Conservation (phyloP, 2,888 invertebrate genomes). For the Atrina japonica region DNA sequence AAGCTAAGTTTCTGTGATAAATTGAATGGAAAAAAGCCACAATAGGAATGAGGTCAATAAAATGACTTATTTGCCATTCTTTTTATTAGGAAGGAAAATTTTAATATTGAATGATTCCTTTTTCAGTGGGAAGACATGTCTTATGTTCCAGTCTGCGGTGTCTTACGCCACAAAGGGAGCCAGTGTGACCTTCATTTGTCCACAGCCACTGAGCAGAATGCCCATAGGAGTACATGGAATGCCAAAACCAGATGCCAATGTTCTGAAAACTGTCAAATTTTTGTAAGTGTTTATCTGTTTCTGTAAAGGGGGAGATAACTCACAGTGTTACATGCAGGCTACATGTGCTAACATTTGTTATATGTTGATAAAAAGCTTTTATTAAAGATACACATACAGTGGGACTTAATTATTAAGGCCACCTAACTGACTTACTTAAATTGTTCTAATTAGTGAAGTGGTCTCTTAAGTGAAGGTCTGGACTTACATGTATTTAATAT, state of each 20-base stretch:
- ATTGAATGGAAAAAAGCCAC: background rate
- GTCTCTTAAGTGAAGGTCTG: too few species aligned
- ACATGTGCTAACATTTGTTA: background rate
- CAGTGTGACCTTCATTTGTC: conserved; percentile 64
- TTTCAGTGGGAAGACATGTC: conserved; percentile 61
- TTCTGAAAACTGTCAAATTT: conserved; percentile 65
- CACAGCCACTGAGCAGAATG: conserved; percentile 56
- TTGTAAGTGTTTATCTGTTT: conserved; percentile 56
- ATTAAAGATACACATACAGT: too few species aligned
- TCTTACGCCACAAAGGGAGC: conserved; percentile 63
- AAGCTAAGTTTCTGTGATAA: too few species aligned
- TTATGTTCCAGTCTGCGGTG: conserved; percentile 68
- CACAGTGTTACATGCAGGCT: background rate
- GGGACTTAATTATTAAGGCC: too few species aligned
- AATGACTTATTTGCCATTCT: too few species aligned
- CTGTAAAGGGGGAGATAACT: too few species aligned
- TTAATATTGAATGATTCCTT: conserved; percentile 1
- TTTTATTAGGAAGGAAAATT: background rate
- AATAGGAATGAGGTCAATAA: too few species aligned
- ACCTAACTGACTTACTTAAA: too few species aligned
- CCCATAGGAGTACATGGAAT: conserved; percentile 69
- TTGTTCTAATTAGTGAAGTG: too few species aligned
- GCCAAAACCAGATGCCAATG: conserved; percentile 63
- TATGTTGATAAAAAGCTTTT: background rate
- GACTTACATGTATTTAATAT: too few species aligned